Evolutionary conservation across 1,140 invertebrate genomes (phyloP), one percentile per base, ranked within the genome.

Genomic region (Danaus melanippus): DNA sequence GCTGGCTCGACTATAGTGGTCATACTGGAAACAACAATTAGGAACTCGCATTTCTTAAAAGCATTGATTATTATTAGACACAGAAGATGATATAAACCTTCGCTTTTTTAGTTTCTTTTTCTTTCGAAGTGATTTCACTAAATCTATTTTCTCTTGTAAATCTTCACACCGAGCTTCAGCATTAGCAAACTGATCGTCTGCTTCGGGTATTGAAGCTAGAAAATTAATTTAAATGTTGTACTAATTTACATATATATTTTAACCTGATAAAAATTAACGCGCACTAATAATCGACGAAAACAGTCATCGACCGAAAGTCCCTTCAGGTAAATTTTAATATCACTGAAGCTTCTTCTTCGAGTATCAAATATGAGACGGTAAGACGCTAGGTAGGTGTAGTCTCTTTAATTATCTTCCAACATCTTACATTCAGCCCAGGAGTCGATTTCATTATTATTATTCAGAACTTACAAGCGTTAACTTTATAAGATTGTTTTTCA

Each of bases 131-230:
- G 60, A 59, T 69, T 78, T 79, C 0, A 83, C 78, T 61, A 79
- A 60, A 61, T 83, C 75, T 46, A 83, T 78, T 76, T 80, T 79
- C 46, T 80, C 71, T 61, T 79, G 72, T 51, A 83, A 75, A 43
- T 80, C 69, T 44, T 83, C 69, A 53, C 79, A 83, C 59, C 73
- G 64, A 42, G 69, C 68, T 69, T 83, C 79, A 10, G 79, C 79
- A 58, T 70, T 46, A 46, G 74, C 61, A 52, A 80, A 80, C 50
- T 83, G 79, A 49, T 80, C 79, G 50, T 80, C 79, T 6, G 78
- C 73, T 64, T 83, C 79, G 2, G 73, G 74, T 65, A 83, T 79
- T 12, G 74, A 78, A 60, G 63, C 79, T 76, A 55, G 46, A 64
- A 61, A 32, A 32, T 7, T 7, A 32, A 3, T 32, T 32, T 32